Evolutionary conservation across 2,888 invertebrate species (phyloP).

Genomic region (Labia minor): DNA sequence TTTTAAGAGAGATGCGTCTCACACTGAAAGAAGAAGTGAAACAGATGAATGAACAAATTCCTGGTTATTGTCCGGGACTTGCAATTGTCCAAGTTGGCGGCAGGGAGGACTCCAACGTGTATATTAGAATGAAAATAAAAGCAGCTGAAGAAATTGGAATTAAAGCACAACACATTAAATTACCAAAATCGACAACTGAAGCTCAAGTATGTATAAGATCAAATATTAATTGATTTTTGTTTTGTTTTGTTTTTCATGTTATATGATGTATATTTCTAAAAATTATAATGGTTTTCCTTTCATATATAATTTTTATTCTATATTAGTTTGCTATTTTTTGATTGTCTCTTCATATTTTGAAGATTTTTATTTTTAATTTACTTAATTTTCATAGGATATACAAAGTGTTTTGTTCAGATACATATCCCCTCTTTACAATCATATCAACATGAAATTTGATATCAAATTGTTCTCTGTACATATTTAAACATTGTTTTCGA

Average conservation of each 20-base stretch:
- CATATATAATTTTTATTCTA: not conserved
- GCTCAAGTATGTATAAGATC: constrained; percentile 47
- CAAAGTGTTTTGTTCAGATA: too few relatives aligned
- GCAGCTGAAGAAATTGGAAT: constrained; percentile 88
- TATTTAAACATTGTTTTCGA: too few relatives aligned
- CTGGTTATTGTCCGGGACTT: constrained; percentile 61
- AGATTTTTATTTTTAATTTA: too few relatives aligned
- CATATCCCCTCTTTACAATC: too few relatives aligned
- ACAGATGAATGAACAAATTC: constrained; percentile 43
- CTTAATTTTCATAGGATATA: too few relatives aligned
- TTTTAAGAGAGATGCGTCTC: constrained; percentile 58
- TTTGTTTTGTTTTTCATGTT: too few relatives aligned
- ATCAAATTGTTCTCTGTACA: too few relatives aligned
- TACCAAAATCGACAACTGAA: constrained; percentile 73
- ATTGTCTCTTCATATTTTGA: not conserved
- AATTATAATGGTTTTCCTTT: not conserved
- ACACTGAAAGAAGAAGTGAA: constrained; percentile 55
- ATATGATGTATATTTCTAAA: not conserved
- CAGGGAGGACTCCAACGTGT: constrained; percentile 94
- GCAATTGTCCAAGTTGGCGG: constrained; percentile 95
- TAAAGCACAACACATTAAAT: constrained; percentile 61
- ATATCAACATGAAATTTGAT: too few relatives aligned
- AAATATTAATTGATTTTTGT: too few relatives aligned
- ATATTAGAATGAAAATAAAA: constrained; percentile 91
- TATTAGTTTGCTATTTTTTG: not conserved